These are phyloP conservation scores for Halcyon smyrnensis DNA, from an alignment of 2,797 vertebrate species.

Conservation along the genomic window DNA sequence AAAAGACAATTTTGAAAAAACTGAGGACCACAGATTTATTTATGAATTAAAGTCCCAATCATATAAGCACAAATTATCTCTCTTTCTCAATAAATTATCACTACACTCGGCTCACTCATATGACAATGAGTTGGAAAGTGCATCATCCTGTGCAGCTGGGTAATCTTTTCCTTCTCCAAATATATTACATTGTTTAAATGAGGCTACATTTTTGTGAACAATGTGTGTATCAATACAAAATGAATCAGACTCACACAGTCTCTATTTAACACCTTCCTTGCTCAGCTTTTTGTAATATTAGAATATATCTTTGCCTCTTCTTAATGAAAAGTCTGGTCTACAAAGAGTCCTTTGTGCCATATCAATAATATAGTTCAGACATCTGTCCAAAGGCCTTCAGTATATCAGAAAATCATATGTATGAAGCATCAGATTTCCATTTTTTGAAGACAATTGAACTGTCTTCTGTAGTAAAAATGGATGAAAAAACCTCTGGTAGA, in stretches of 20 bases:
- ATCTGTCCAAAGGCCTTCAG: neutral
- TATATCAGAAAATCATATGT: neutral
- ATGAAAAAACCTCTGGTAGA: neutral
- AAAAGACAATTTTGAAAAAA: neutral
- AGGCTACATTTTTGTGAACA: constrained; percentile 12
- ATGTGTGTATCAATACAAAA: constrained; percentile 17
- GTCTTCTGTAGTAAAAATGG: neutral
- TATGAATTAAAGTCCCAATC: neutral
- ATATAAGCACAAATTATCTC: neutral
- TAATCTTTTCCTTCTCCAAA: constrained; percentile 25
- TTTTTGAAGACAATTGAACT: neutral
- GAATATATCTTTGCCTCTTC: neutral
- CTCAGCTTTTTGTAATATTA: neutral
- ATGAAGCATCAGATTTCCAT: neutral
- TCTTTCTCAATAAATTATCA: constrained; percentile 3
- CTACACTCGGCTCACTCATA: neutral
- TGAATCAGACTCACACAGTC: neutral
- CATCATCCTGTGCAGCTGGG: neutral
- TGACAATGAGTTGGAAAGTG: neutral
- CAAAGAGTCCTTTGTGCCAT: neutral
- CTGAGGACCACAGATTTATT: neutral
- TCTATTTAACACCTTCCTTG: constrained; percentile 28
- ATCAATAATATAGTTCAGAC: neutral
- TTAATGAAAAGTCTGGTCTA: neutral
- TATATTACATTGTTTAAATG: constrained; percentile 15